A percentile compares a stretch with the other conserved stretches of the same genome.
Conservation (phyloP, 2,113 vertebrate species). For the Sinocyclocheilus grahami region DNA sequence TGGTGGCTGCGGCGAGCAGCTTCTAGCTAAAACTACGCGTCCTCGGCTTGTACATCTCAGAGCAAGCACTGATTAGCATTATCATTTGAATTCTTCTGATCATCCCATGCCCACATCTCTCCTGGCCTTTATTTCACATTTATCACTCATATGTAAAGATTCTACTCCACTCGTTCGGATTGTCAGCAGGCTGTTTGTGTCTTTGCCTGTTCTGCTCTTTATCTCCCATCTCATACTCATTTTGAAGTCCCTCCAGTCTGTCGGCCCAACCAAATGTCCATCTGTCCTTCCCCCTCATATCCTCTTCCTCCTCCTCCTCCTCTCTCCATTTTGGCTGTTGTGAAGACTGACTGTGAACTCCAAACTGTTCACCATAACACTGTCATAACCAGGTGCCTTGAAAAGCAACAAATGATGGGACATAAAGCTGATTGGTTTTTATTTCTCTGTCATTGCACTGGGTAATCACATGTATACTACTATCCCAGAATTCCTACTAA, state of each 20-base stretch:
- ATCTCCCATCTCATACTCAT: conserved; percentile 12
- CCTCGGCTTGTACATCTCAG: conserved; percentile 58
- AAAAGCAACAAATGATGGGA: neutral
- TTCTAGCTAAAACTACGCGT: conserved; percentile 55
- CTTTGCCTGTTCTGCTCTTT: neutral
- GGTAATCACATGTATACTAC: neutral
- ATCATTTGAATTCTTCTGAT: conserved; percentile 14
- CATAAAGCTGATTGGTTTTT: neutral
- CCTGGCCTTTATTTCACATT: conserved; percentile 26
- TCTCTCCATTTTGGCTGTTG: neutral
- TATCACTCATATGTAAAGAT: neutral
- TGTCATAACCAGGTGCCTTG: neutral
- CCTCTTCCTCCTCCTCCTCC: neutral
- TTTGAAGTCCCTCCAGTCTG: conserved; percentile 26
- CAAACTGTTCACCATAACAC: conserved; percentile 18
- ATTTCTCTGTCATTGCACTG: neutral
- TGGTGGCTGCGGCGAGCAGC: conserved; percentile 67
- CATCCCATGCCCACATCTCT: conserved; percentile 8
- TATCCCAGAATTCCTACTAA: too few relatives aligned
- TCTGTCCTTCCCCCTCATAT: conserved; percentile 18
- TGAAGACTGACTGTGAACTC: neutral
- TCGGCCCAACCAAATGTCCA: conserved; percentile 38
- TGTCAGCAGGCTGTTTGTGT: conserved; percentile 26
- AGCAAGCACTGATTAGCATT: conserved; percentile 25
- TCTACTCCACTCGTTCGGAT: conserved; percentile 23